Base-by-base conservation (phyloP, 2,113 vertebrate species). In the Chionis minor region DNA sequence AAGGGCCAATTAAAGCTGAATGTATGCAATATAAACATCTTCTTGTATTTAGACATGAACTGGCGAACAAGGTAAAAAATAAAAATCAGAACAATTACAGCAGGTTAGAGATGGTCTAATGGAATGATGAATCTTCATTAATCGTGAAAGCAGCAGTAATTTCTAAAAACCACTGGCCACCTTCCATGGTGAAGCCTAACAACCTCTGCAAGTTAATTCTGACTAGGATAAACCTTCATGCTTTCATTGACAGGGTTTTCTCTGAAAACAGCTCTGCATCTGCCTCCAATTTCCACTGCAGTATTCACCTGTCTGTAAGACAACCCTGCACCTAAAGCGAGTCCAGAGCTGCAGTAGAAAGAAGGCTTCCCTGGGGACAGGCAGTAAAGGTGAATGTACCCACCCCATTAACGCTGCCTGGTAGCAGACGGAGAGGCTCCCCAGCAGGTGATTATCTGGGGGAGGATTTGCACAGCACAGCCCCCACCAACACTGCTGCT, bases 1-100 rank as follows among this genome's bases (percentile, higher is more conserved):
- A 98, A 98, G 98, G 98, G 98, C 98, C 98, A 98, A 98, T 98
- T 98, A 98, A 98, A 98, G 97, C 98, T 97, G 98, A 98, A 98
- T 97, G 98, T 98, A 98, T 98, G 98, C 98, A 98, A 98, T 98
- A 98, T 98, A 98, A 98, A 98, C 98, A 98, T 98, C 98, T 98
- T 98, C 88, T 97, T 98, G 97, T 98, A 98, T 98, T 98, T 98
- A 98, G 98, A 98, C 97, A 97, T 97, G 98, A 98, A 98, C 97
- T 90, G 58, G 94, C 30, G 98, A 98, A 98, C 96, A 98, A 98
- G 98, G 98, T 98, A 94, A 97, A 97, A 98, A 97, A 95, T 93
- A 97, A 97, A 98, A 98, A 98, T 97, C 89, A 86, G 92, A 98
- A 98, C 98, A 98, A 98, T 98, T 98, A 98, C 86, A 97, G 94